Percentiles rank a stretch among this genome's conserved stretches.
These are phyloP conservation scores for Colletes collaris DNA, from an alignment of 2,888 invertebrate genomes.

Conservation along the genomic window DNA sequence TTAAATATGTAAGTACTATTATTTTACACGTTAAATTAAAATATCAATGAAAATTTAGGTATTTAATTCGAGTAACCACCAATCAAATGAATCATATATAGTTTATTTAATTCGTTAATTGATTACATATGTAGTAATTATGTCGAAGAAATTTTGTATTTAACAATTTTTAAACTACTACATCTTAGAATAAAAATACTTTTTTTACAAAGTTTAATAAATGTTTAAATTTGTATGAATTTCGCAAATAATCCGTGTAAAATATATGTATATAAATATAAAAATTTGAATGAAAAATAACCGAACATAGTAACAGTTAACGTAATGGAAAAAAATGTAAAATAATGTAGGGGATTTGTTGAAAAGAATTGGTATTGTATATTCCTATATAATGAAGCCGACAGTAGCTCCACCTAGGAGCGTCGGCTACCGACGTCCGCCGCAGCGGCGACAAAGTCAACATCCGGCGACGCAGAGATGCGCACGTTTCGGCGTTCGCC, in stretches of 20 bases:
- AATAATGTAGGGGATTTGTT: slow-evolving; percentile 25
- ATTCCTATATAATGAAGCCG: slow-evolving; percentile 22
- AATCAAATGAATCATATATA: too few species aligned
- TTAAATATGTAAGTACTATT: not conserved
- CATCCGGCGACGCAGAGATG: slow-evolving; percentile 73
- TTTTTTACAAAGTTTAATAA: too few species aligned
- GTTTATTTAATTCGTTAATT: not conserved
- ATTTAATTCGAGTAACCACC: too few species aligned
- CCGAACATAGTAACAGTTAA: too few species aligned
- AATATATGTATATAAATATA: too few species aligned
- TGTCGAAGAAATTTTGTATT: not conserved
- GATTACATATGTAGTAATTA: not conserved
- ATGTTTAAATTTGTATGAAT: too few species aligned
- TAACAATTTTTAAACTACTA: not conserved
- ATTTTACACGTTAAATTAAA: too few species aligned
- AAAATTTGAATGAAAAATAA: too few species aligned
- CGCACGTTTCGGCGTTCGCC: slow-evolving; percentile 71
- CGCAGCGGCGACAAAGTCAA: slow-evolving; percentile 67
- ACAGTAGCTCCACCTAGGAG: slow-evolving; percentile 43
- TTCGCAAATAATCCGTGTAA: too few species aligned
- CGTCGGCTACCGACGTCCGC: slow-evolving; percentile 55
- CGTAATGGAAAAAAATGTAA: not conserved
- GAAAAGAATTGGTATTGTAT: slow-evolving; percentile 22
- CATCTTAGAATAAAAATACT: too few species aligned
- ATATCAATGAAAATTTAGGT: too few species aligned